phyloP scores from a whole-genome alignment of 2,888 invertebrate genomes.

The Aphidoletes aphidimyza region DNA sequence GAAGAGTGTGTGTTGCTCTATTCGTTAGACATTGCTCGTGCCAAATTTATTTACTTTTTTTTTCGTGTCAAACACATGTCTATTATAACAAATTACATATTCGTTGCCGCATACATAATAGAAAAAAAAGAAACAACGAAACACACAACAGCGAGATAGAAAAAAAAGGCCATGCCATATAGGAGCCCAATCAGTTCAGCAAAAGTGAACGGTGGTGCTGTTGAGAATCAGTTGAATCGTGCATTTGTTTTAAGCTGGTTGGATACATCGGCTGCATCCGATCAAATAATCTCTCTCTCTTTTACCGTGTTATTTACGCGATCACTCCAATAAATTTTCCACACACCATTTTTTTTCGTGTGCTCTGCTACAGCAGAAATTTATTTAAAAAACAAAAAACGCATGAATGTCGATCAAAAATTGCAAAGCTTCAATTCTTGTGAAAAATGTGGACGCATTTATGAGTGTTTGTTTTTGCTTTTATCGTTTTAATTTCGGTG shows the following conservation, averaged over 20 bases:
- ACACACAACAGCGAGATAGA: too few relatives aligned
- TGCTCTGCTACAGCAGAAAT: too few relatives aligned
- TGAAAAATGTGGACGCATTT: background rate
- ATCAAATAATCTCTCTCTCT: background rate
- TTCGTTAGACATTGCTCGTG: background rate
- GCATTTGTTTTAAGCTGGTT: background rate
- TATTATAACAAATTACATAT: slow-evolving; percentile 14
- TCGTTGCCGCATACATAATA: background rate
- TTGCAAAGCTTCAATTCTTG: background rate
- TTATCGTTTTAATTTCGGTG: background rate
- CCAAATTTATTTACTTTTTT: background rate
- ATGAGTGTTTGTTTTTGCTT: background rate
- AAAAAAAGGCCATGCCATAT: background rate
- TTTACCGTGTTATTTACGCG: too few relatives aligned
- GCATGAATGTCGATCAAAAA: background rate
- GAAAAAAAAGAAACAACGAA: background rate
- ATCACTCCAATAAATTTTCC: too few relatives aligned
- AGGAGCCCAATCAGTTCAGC: background rate
- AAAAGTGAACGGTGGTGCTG: background rate
- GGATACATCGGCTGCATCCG: background rate
- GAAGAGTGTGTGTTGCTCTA: background rate
- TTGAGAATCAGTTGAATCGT: background rate
- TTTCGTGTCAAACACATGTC: slow-evolving; percentile 5
- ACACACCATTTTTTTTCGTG: too few relatives aligned
- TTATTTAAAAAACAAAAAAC: too few relatives aligned